Base-by-base conservation (phyloP, 2,113 vertebrate genomes). In the Emydura subglobosa region DNA sequence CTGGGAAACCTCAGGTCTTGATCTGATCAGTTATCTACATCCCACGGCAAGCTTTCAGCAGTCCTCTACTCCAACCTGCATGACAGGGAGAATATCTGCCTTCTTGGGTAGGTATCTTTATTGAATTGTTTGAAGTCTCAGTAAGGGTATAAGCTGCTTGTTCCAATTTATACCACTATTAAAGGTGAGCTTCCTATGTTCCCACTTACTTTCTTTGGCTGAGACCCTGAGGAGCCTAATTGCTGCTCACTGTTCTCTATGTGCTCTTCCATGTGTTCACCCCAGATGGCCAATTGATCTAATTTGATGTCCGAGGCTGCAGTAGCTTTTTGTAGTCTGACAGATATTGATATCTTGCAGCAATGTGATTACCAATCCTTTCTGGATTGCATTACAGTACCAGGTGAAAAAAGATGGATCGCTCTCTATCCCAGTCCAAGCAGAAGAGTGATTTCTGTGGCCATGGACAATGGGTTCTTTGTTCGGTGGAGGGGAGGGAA, bases 231-330 rank as follows among this genome's bases (percentile, higher is more conserved):
- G 86, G 87, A 96, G 89, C 84, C 83, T 97, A 96, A 97, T 89
- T 93, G 84, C 78, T 92, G 49, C 79, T 95, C 87, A 44, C 53
- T 94, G 24, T 39, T 91, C 50, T 81, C 92, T 96, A 4, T 94
- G n/a, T 95, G 55, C 86, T 96, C 50, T 84, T 92, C 95, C 86
- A 91, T 88, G 95, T 94, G 92, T 92, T 97, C 92, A 95, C 80
- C 78, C 89, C 93, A 96, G 96, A 97, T 94, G 88, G 92, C 88
- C 79, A 96, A 86, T 87, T 97, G 92, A 96, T 95, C 42, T 96
- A 95, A 96, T 95, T 65, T 95, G 80, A 72, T 89, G 83, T 94
- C 65, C 44, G 1, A 96, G 93, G 79, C 84, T 96, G 89, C 81
- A 59, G 1, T 25, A 85, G 74, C 14, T 95, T 92, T 88, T 95